Base-by-base conservation (phyloP, 1,140 invertebrate genomes). In the Euschistus heros region DNA sequence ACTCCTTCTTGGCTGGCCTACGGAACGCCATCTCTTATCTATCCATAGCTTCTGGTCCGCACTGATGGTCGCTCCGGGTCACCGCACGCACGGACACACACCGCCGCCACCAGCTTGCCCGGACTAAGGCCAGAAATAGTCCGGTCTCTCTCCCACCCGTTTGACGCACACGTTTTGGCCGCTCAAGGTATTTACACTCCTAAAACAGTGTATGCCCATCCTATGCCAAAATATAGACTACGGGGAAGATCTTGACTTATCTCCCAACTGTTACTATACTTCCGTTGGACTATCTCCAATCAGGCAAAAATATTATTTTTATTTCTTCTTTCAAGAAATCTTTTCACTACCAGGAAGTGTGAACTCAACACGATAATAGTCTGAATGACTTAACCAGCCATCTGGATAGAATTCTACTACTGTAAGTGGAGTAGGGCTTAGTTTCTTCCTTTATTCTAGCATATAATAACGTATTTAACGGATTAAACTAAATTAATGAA, bases 1-100 rank as follows among this genome's bases (percentile, higher is more conserved):
- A 50, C n/a, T 50, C 47, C 47, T 50, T 50, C 47, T 50, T 50
- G 47, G 47, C 47, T 6, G 47, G 47, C 22, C 47, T 50, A 18
- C 47, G n/a, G 47, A 50, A 50, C 47, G 47, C 47, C 47, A 50
- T 50, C n/a, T 22, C 47, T 50, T 6, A 20, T 3, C 22, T 22
- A 13, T n/a, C 47, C 47, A 22, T 50, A 50, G 10, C 47, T 2
- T 1, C n/a, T 22, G 47, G 47, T 50, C 3, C 47, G 17, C 3
- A 50, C 47, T 22, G n/a, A 18, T 50, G 47, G 47, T 18, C 47
- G n/a, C 47, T 22, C 22, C 47, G 47, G 47, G 47, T 50, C 47
- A 50, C 47, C 22, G 47, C n/a, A 50, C 47, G 22, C 47, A 50
- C 47, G n/a, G n/a, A 14, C 8, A 50, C 47, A 18, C 47, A 17